Evolutionary conservation across 2,888 invertebrate genomes (phyloP), one percentile per base, ranked within the genome.

Genomic region (Pristionchus maxplancki): DNA sequence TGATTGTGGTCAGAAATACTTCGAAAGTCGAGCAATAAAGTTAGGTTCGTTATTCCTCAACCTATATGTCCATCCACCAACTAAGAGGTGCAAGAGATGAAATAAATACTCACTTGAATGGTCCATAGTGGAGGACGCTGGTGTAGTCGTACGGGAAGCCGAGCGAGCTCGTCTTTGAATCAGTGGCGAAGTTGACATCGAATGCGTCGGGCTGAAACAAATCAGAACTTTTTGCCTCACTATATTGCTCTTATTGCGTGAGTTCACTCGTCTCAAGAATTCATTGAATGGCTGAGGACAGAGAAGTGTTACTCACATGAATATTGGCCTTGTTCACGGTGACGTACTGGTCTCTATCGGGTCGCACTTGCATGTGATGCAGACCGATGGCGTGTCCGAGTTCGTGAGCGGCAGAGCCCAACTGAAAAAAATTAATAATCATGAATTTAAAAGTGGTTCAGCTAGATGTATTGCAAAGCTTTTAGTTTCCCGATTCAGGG

Each of bases 381-480:
- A 87, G 67, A 13, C 86, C 86, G 34, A 87, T 87, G 1, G 71
- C 67, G 50, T 87, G 86, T 5, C 86, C 86, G 20, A 87, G 86
- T 62, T 87, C 86, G 58, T 87, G 86, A 17, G 71, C 48, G 11
- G 86, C 50, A 17, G 86, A 40, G 31, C 31, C 15, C 34, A 67
- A 15, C 67, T 34, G n/a, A 11, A 64, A 64, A 64, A 9, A 64
- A 64, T 28, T 50, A 4, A 50, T 20, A 50, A 50, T 81, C 9
- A 31, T n/a, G n/a, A n/a, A n/a, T n/a, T n/a, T n/a, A n/a, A n/a
- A n/a, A n/a, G n/a, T n/a, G n/a, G n/a, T n/a, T n/a, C n/a, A n/a
- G n/a, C n/a, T n/a, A n/a, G n/a, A n/a, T n/a, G n/a, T n/a, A n/a
- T n/a, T n/a, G n/a, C n/a, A n/a, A n/a, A n/a, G n/a, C n/a, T n/a